phyloP scores from a whole-genome alignment of 1,140 invertebrate species.

The Monochamus saltuarius region DNA sequence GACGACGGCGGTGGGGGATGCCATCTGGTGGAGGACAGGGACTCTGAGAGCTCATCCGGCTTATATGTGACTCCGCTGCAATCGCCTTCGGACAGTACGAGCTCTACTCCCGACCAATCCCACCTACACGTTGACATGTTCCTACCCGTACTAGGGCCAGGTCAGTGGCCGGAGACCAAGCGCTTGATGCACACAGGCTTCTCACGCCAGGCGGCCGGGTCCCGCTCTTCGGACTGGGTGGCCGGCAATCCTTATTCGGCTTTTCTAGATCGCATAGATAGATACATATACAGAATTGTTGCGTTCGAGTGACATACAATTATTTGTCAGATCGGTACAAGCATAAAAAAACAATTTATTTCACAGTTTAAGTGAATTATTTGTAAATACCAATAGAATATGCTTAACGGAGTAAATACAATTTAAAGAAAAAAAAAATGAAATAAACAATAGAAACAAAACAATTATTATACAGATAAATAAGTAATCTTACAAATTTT shows the following conservation, averaged over 20 bases:
- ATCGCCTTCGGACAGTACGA: slow-evolving; percentile 34
- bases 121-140: slow-evolving; percentile 26
- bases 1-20: slow-evolving; percentile 24
- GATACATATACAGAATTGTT: no score
- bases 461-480: no score
- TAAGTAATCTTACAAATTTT: no score
- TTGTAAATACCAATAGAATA: no score
- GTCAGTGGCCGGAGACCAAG: slow-evolving; percentile 45
- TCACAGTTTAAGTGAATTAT: no score
- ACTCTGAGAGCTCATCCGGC: slow-evolving; percentile 30
- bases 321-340: no score
- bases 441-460: no score
- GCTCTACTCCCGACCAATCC: slow-evolving; percentile 31
- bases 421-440: no score
- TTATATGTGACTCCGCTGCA: slow-evolving; percentile 34
- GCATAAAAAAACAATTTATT: no score
- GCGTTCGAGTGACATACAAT: no score
- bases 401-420: no score
- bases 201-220: slow-evolving; percentile 26
- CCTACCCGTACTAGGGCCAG: slow-evolving; percentile 45
- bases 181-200: slow-evolving; percentile 34
- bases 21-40: slow-evolving; percentile 16
- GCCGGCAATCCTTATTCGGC: slow-evolving; percentile 13
- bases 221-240: slow-evolving; percentile 13
- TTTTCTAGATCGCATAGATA: not conserved